Evolutionary conservation across 2,113 vertebrate species (phyloP).

Genomic region (Ornithorhynchus anatinus): DNA sequence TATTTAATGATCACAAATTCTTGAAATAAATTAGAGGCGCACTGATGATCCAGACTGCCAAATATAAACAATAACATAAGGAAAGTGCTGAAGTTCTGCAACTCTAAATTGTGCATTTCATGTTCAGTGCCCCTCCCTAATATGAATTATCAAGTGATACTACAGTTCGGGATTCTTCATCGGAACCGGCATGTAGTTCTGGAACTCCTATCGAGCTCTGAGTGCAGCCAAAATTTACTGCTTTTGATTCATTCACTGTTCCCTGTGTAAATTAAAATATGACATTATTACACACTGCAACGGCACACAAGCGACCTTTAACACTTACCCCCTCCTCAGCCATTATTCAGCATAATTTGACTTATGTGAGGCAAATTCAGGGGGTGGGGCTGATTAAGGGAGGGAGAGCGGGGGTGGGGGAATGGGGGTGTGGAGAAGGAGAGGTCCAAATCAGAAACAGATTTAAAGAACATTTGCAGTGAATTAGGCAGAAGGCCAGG

Average conservation of each 20-base stretch:
- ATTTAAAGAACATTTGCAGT: slow-evolving; percentile 73
- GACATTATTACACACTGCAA: slow-evolving; percentile 26
- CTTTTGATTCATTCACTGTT: slow-evolving; percentile 14
- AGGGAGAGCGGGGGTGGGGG: neutral
- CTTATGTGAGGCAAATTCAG: slow-evolving; percentile 30
- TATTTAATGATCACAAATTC: too few species aligned
- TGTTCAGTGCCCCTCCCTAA: neutral
- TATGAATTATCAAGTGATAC: neutral
- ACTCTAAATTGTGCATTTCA: neutral
- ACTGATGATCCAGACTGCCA: neutral
- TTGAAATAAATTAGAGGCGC: too few species aligned
- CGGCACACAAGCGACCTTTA: slow-evolving; percentile 5
- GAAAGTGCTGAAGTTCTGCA: neutral
- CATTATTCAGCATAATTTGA: slow-evolving; percentile 60
- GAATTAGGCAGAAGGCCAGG: slow-evolving; percentile 79
- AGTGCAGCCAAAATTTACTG: slow-evolving; percentile 9
- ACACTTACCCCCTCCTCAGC: neutral
- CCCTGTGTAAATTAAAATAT: slow-evolving; percentile 24
- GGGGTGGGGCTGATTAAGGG: too few species aligned
- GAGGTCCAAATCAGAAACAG: slow-evolving; percentile 84
- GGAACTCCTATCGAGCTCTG: neutral
- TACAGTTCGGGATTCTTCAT: neutral
- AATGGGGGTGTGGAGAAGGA: slow-evolving; percentile 11
- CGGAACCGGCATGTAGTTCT: neutral
- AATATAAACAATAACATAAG: neutral